These are phyloP conservation scores for Rhynchophorus ferrugineus DNA, from an alignment of 1,140 invertebrate species.

Conservation along the genomic window DNA sequence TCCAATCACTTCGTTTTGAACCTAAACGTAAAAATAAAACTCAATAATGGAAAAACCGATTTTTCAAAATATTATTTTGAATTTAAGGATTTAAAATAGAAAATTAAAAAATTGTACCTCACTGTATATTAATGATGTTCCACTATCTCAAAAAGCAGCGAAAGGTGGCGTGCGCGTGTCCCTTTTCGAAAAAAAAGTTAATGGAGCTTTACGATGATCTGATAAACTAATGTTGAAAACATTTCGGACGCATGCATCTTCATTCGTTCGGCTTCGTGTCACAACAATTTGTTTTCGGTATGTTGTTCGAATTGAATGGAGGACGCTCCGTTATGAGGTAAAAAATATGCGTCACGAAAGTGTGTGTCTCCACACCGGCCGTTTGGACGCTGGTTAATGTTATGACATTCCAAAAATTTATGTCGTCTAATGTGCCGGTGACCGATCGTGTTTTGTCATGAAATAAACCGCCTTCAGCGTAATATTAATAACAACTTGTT, in stretches of 20 bases:
- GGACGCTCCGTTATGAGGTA: not conserved
- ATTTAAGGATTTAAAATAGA: no score
- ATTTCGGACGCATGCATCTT: conserved; percentile 20
- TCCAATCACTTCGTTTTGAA: no score
- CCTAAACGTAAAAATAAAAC: no score
- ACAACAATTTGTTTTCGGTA: conserved; percentile 14
- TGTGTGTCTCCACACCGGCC: not conserved
- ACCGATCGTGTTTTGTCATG: not conserved
- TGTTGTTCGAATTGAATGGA: conserved; percentile 14
- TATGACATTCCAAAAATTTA: not conserved
- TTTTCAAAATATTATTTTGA: no score
- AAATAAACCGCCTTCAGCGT: no score
- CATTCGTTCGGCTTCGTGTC: conserved; percentile 18
- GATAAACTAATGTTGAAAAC: conserved; percentile 21
- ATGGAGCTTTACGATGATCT: conserved; percentile 10
- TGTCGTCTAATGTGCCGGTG: not conserved
- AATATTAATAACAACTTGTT: no score
- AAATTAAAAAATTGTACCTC: not conserved
- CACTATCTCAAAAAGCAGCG: conserved; percentile 9
- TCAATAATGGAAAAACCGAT: no score
- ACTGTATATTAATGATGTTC: conserved; percentile 10
- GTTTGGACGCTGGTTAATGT: not conserved
- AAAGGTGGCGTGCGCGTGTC: not conserved
- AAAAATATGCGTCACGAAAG: not conserved
- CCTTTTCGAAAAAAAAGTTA: conserved; percentile 9